Conservation (phyloP, 53 echinoderm and acorn worm species). For the Stichopus horrens region DNA sequence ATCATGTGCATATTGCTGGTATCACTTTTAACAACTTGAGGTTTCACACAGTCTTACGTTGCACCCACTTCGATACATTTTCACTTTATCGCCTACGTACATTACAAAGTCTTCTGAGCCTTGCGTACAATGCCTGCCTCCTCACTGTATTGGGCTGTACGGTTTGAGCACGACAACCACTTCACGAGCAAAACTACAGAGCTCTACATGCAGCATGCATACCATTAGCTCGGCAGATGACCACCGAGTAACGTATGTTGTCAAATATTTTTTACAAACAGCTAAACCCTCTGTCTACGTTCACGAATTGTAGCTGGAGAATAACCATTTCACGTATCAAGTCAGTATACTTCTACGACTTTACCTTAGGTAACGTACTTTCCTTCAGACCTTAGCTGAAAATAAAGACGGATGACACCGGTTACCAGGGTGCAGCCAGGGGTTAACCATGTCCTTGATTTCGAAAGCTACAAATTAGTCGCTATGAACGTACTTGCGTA, state of each 20-base stretch:
- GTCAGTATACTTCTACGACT: background rate
- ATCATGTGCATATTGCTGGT: too few species aligned
- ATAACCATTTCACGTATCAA: background rate
- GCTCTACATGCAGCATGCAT: background rate
- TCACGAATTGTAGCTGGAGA: background rate
- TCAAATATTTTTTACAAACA: background rate
- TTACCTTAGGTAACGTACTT: conserved; percentile 6
- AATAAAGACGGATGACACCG: conserved; percentile 6
- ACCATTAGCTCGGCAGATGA: conserved; percentile 1
- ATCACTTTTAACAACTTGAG: too few species aligned
- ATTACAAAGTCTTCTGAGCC: too few species aligned
- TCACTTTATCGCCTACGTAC: too few species aligned
- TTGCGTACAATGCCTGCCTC: background rate
- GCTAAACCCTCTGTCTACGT: background rate
- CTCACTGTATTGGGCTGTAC: background rate
- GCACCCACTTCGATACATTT: too few species aligned
- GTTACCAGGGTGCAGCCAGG: conserved; percentile 25
- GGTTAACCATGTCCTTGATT: conserved; percentile 32
- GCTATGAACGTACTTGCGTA: background rate
- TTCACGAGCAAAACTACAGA: background rate
- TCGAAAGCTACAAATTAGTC: background rate
- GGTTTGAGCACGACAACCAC: background rate
- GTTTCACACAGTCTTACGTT: too few species aligned
- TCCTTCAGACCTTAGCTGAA: background rate
- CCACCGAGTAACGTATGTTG: background rate